Conservation (phyloP, 2,113 vertebrate species). For the Dicentrarchus labrax region DNA sequence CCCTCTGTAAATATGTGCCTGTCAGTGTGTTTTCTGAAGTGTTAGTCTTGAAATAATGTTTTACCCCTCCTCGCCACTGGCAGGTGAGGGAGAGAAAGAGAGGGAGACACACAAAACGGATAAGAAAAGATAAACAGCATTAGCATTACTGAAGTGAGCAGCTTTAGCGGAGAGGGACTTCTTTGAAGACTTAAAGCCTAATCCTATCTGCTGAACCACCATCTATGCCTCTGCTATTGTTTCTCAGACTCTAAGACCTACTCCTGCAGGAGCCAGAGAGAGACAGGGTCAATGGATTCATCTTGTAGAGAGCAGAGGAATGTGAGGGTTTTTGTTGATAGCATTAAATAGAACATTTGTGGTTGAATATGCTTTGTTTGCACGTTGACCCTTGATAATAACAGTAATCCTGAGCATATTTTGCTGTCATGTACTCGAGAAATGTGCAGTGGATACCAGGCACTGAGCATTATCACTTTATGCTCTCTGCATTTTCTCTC, state of each 20-base stretch:
- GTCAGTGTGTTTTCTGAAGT: slow-evolving; percentile 52
- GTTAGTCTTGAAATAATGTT: slow-evolving; percentile 45
- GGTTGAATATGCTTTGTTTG: slow-evolving; percentile 58
- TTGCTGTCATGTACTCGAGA: not conserved
- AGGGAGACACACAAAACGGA: slow-evolving; percentile 9
- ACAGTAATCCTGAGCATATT: slow-evolving; percentile 39
- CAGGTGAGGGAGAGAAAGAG: slow-evolving; percentile 13
- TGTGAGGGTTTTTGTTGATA: slow-evolving; percentile 50
- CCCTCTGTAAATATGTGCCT: slow-evolving; percentile 60
- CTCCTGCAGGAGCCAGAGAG: slow-evolving; percentile 66
- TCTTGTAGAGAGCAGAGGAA: slow-evolving; percentile 50
- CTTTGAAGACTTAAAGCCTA: slow-evolving; percentile 82
- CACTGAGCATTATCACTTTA: not conserved
- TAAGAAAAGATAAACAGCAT: slow-evolving; percentile 66
- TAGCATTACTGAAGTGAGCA: slow-evolving; percentile 67
- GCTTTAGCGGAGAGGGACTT: slow-evolving; percentile 64
- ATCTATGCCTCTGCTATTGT: slow-evolving; percentile 73
- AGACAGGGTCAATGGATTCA: slow-evolving; percentile 70
- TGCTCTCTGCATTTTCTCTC: not conserved
- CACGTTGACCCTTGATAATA: slow-evolving; percentile 49
- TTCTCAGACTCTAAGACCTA: slow-evolving; percentile 72
- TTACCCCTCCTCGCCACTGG: slow-evolving; percentile 4
- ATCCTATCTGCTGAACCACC: slow-evolving; percentile 77
- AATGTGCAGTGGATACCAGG: not conserved
- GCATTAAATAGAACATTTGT: slow-evolving; percentile 58